A percentile compares a stretch with the other conserved stretches of the same genome.
Evolutionary conservation across 2,797 vertebrate species (phyloP).

Genomic region (Cossypha polioptera): DNA sequence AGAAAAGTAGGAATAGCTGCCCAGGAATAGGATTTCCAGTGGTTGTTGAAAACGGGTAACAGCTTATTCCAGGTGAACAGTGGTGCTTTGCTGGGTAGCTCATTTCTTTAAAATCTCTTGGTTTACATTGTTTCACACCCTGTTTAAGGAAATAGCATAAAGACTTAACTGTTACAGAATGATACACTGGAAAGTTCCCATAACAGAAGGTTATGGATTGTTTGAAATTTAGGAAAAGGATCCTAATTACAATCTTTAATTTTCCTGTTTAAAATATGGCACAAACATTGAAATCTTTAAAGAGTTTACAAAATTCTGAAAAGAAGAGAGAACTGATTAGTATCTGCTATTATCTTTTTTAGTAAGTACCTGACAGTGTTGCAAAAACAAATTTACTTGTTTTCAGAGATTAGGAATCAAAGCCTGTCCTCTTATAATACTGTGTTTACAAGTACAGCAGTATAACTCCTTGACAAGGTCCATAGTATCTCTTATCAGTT

Average conservation of each 20-base stretch:
- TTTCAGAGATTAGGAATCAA: background rate
- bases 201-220: background rate
- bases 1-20: background rate
- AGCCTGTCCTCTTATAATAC: background rate
- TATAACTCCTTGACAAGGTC: background rate
- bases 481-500: background rate
- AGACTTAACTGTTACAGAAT: background rate
- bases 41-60: background rate
- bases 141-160: fast-evolving
- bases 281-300: background rate
- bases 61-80: background rate
- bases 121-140: background rate
- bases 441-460: background rate
- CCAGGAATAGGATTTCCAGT: background rate
- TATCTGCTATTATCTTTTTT: background rate
- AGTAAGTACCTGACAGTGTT: background rate
- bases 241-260: background rate
- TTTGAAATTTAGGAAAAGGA: background rate
- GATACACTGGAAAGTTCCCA: background rate
- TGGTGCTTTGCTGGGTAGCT: background rate
- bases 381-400: background rate
- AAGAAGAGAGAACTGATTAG: background rate
- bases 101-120: background rate
- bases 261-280: background rate
- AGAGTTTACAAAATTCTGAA: background rate